Base-by-base conservation (phyloP, 2,113 vertebrate genomes). In the Prionailurus viverrinus region DNA sequence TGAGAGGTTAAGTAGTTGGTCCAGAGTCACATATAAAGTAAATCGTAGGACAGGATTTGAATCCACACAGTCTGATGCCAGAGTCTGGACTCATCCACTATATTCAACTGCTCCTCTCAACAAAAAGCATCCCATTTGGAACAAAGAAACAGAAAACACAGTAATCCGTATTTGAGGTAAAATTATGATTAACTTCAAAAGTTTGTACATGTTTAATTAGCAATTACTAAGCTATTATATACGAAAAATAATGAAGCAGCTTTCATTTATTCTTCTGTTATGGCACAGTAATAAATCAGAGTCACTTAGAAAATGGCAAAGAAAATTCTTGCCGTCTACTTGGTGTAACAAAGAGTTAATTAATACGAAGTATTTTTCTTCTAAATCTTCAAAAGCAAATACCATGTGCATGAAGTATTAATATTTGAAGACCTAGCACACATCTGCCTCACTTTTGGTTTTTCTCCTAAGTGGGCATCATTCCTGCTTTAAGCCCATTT, bases 321-420 rank as follows among this genome's bases (percentile, higher is more conserved):
- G 53, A 91, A 92, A 92, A 45, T 82, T 90, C 33, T 61, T 92
- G 73, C n/a, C 86, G 78, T 66, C 39, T 91, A 41, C 33, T 68
- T n/a, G 95, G 5, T 85, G 25, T 53, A 76, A 55, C 63, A 41
- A 92, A 91, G 91, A n/a, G 33, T 90, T 86, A 76, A 41, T 81
- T 92, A 93, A 88, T 91, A 68, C 55, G 25, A 80, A 80, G 55
- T 73, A 61, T 36, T 93, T 85, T 89, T 96, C 71, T 93, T 55
- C 86, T 94, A 89, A 89, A 94, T 71, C 73, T 41, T 91, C 65
- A 63, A 97, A 94, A 91, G 80, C 73, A 95, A 96, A 66, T 69
- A 69, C 65, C 74, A 48, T 13, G 7, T 31, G 81, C 23, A 68
- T 91, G 55, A 89, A 85, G 36, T 79, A 80, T 91, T 84, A 80